These are phyloP conservation scores for Odocoileus hemionus DNA, from an alignment of 2,113 vertebrate species.

Conservation along the genomic window DNA sequence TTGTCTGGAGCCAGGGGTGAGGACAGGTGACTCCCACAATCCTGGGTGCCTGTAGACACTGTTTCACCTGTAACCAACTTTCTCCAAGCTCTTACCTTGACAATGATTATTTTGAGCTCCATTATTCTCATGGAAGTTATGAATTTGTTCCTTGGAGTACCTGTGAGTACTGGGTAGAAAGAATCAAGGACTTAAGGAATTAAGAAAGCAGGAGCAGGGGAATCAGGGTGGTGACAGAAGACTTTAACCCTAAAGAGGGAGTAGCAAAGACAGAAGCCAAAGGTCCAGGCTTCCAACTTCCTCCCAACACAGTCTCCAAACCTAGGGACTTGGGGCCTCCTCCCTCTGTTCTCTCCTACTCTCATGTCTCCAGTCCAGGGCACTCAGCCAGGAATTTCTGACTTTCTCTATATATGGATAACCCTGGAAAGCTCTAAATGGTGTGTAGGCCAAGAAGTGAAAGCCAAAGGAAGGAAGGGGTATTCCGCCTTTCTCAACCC, in stretches of 20 bases:
- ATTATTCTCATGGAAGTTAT: background rate
- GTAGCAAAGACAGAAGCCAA: conserved; percentile 7
- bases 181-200: background rate
- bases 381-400: background rate
- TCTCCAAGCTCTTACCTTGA: background rate
- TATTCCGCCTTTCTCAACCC: background rate
- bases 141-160: background rate
- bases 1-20: background rate
- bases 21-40: background rate
- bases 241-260: background rate
- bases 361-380: background rate
- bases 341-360: background rate
- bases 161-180: background rate
- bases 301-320: background rate
- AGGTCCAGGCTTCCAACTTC: background rate
- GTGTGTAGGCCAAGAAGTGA: background rate
- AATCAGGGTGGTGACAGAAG: background rate
- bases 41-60: background rate
- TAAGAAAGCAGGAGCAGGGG: background rate
- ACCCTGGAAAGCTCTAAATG: background rate
- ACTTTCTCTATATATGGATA: background rate
- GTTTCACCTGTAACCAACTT: background rate
- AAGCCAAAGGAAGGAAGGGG: background rate
- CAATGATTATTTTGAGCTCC: background rate
- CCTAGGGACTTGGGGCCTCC: background rate